Evolutionary conservation across 1,140 invertebrate genomes (phyloP), one percentile per base, ranked within the genome.

Genomic region (Lasioglossum albipes): DNA sequence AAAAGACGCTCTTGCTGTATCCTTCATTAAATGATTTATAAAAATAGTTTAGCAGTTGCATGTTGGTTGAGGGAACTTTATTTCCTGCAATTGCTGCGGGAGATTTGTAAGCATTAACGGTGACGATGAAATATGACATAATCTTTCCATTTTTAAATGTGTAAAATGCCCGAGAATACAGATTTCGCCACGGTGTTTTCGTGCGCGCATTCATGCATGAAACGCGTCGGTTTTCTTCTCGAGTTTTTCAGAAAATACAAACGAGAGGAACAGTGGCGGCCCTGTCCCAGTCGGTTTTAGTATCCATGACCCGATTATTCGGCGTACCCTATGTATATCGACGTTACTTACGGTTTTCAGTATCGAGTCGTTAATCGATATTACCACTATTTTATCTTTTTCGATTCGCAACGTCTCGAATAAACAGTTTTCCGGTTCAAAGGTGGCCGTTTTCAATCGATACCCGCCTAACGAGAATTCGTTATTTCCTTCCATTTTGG

Each of bases 241-340:
- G 45, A 7, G 66, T 45, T 52, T 65, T 76, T 16, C 68, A 36
- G 52, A 27, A 22, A 69, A 76, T 57, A 59, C 18, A 76, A 76
- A 76, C 42, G 59, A 36, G 41, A 31, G 49, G 22, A 45, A 76
- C 52, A 76, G 68, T 65, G n/a, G 20, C 67, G 68, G 16, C 41
- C n/a, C 57, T 52, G 75, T 72, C 67, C 68, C 27, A 52, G 68
- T 71, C 54, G 59, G 62, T 71, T 78, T 64, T 68, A 72, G 75
- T 72, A 72, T 64, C 75, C 68, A 9, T 78, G 75, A 78, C 75
- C 75, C 59, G 68, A 78, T 78, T 78, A 78, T 42, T 72, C 42
- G 54, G 27, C 36, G 27, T 71, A 36, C 20, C n/a, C 18, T 49
- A 41, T 64, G n/a, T n/a, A n/a, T n/a, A 78, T 72, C 36, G 57